Conservation (phyloP, 2,797 vertebrate species). For the Onychomys torridus region DNA sequence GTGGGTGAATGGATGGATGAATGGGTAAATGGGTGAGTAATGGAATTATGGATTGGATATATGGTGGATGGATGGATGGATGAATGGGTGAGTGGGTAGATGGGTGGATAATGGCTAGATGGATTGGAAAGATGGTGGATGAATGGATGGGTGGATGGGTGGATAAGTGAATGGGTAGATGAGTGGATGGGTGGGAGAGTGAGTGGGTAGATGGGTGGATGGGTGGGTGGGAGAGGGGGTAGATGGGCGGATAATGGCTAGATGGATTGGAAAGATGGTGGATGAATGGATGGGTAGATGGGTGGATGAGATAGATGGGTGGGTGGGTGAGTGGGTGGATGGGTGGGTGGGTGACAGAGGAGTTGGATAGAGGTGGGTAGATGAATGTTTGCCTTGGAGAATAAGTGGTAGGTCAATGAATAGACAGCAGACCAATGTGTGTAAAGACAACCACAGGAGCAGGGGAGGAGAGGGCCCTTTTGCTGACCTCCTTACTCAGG, state of each 20-base stretch:
- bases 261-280: fast-evolving
- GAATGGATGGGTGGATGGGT: not conserved
- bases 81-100: not conserved
- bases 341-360: not conserved
- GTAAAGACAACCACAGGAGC: not conserved
- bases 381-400: too few relatives aligned
- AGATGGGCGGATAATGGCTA: fast-evolving
- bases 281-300: fast-evolving
- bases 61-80: not conserved
- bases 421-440: not conserved
- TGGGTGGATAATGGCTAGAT: not conserved
- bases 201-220: fast-evolving
- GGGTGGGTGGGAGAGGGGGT: fast-evolving
- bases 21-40: not conserved
- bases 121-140: not conserved
- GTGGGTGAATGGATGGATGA: not conserved
- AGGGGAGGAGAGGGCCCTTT: not conserved
- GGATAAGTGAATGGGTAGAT: not conserved
- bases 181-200: fast-evolving
- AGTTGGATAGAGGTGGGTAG: not conserved
- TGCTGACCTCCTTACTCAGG: not conserved
- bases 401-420: not conserved
- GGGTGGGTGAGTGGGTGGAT: fast-evolving
- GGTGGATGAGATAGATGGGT: fast-evolving
- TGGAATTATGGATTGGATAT: too few relatives aligned